Evolutionary conservation across 1,140 invertebrate species (phyloP).

Genomic region (Zaprionus ornatus): DNA sequence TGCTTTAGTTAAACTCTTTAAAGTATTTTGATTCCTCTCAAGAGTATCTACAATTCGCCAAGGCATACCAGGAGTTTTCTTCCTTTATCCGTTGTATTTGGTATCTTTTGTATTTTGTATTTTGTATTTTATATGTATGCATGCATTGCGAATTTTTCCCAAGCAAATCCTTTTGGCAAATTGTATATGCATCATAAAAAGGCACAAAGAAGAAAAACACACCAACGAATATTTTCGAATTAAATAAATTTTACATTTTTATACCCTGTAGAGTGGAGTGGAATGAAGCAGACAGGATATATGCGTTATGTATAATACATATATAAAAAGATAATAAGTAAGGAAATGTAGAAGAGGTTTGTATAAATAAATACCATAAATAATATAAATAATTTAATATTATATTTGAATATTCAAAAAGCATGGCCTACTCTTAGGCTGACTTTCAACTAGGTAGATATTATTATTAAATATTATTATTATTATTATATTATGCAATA

Average conservation of each 20-base stretch:
- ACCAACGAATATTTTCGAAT: slow-evolving; percentile 58
- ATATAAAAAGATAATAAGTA: neutral
- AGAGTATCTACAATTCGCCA: slow-evolving; percentile 8
- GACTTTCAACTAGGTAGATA: neutral
- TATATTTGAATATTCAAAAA: neutral
- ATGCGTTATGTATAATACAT: no score
- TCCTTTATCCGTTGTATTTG: slow-evolving; percentile 17
- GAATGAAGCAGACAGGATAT: neutral
- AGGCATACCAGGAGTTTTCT: neutral
- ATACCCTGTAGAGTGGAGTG: slow-evolving; percentile 23
- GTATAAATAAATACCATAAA: neutral
- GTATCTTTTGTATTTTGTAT: slow-evolving; percentile 29
- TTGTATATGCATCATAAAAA: slow-evolving; percentile 68
- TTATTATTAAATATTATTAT: no score
- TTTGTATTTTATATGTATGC: slow-evolving; percentile 51
- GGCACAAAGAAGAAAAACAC: slow-evolving; percentile 31
- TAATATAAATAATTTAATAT: neutral
- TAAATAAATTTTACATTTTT: slow-evolving; percentile 72
- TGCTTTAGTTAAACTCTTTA: neutral
- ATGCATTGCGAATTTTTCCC: slow-evolving; percentile 60
- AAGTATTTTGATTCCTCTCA: neutral
- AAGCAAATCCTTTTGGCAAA: slow-evolving; percentile 70
- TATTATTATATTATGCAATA: no score
- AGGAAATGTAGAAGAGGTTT: neutral
- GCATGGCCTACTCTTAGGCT: slow-evolving; percentile 30